Conservation (phyloP, 2,113 vertebrate genomes). For the Neolamprologus tretocephalus region DNA sequence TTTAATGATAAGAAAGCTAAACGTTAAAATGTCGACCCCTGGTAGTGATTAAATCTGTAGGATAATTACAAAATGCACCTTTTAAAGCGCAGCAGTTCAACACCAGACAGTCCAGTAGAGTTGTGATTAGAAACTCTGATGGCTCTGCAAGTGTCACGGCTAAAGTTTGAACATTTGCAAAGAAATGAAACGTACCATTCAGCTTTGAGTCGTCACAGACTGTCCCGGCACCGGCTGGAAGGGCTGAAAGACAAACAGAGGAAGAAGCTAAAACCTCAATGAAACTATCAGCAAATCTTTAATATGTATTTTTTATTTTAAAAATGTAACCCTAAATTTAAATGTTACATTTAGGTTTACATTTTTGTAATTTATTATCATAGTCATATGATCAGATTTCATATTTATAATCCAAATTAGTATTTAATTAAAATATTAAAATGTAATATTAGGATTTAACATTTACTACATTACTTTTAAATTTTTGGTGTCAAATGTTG, state of each 20-base stretch:
- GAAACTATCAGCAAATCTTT: not conserved
- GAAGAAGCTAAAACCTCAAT: not conserved
- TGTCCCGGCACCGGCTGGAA: constrained; percentile 52
- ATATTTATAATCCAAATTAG: not conserved
- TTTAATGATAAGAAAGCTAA: not conserved
- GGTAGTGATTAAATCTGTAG: not conserved
- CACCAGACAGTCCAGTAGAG: not conserved
- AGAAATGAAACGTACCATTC: constrained; percentile 40
- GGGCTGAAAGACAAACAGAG: constrained; percentile 38
- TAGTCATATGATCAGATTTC: not conserved
- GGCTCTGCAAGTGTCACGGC: not conserved
- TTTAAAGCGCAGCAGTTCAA: not conserved
- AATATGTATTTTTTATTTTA: not conserved
- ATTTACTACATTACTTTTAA: not conserved
- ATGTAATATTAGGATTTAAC: not conserved
- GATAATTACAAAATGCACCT: not conserved
- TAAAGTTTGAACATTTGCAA: not conserved
- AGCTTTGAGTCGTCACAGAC: constrained; percentile 67
- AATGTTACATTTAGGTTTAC: not conserved
- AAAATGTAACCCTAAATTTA: not conserved
- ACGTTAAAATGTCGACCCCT: not conserved
- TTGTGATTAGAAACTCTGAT: not conserved
- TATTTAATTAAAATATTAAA: not conserved
- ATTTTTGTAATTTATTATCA: not conserved
- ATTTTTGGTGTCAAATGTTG: not conserved